Base-by-base conservation (phyloP, 2,888 invertebrate species). In the Ametastegia equiseti region DNA sequence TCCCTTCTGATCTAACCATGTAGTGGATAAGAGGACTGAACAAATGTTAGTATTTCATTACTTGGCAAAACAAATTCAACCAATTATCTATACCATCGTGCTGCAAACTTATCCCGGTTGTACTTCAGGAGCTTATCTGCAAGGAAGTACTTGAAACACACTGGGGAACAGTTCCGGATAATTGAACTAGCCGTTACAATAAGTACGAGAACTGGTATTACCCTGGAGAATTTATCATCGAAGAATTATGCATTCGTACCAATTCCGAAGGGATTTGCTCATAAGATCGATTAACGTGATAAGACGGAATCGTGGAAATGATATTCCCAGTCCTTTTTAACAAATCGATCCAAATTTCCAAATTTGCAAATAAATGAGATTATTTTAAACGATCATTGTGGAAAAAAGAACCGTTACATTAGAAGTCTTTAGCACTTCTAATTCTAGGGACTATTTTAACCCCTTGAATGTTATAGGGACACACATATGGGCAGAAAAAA, bases 31-130 rank as follows among this genome's bases (percentile, higher is more conserved):
- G 13, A 39, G 45, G 33, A 3, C 45, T 23, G 36, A 36, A 30
- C 30, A 78, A 78, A 60, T 78, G 63, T 78, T 78, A 27, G 60
- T 30, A 23, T 78, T 78, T 42, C 57, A 78, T 78, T 63, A 78
- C 54, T 54, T 54, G 54, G 36, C 19, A 33, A 54, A 36, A 75
- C 23, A 75, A 54, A 75, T 75, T 75, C 50, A 30, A 23, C 19
- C 50, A 50, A 75, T 75, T 75, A 75, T 36, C 33, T 75, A 36
- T n/a, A 36, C n/a, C n/a, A 13, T 23, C 27, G 54, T 36, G 33
- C 33, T 33, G 19, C 47, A n/a, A 47, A 47, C 71, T 23, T n/a
- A n/a, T 65, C n/a, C 23, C 15, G 30, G 39, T 67, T 67, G 39
- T 23, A 11, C 65, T 19, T 19, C 7, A 39, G 15, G 30, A 47